Evolutionary conservation across 2,113 vertebrate species (phyloP).

Genomic region (Pycnonotus jocosus): DNA sequence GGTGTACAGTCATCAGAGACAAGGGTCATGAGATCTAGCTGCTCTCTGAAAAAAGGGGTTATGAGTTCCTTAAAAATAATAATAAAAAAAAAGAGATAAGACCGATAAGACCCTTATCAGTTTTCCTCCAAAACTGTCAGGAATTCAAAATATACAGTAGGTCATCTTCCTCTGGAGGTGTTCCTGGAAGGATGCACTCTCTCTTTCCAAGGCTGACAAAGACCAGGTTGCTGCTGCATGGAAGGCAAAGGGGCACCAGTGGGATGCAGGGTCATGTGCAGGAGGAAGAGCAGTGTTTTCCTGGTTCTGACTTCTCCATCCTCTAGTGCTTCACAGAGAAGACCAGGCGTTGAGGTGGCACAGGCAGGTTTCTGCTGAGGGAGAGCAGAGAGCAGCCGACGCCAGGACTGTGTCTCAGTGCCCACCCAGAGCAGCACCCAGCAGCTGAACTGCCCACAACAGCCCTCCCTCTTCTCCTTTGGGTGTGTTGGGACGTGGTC

Average conservation of each 20-base stretch:
- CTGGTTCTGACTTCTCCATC: not conserved
- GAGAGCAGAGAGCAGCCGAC: not conserved
- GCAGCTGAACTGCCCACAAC: accelerated
- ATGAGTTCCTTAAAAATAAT: too few relatives aligned
- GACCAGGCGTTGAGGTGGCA: not conserved
- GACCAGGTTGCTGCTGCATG: not conserved
- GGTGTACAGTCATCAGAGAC: not conserved
- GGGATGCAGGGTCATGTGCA: accelerated
- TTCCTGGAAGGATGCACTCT: not conserved
- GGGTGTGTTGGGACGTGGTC: accelerated
- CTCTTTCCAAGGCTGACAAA: not conserved
- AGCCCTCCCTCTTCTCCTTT: not conserved
- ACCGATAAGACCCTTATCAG: not conserved
- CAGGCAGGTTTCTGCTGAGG: not conserved
- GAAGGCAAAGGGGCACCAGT: not conserved
- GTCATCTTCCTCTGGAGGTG: not conserved
- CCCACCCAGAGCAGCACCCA: not conserved
- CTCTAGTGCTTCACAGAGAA: not conserved
- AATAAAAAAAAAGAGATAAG: not conserved
- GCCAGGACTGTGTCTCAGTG: not conserved
- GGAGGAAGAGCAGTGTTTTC: not conserved
- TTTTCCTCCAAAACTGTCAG: not conserved
- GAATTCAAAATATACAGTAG: not conserved
- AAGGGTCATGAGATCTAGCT: not conserved
- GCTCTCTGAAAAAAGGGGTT: not conserved